Conservation (phyloP, 2,797 vertebrate genomes). For the Morelia viridis region DNA sequence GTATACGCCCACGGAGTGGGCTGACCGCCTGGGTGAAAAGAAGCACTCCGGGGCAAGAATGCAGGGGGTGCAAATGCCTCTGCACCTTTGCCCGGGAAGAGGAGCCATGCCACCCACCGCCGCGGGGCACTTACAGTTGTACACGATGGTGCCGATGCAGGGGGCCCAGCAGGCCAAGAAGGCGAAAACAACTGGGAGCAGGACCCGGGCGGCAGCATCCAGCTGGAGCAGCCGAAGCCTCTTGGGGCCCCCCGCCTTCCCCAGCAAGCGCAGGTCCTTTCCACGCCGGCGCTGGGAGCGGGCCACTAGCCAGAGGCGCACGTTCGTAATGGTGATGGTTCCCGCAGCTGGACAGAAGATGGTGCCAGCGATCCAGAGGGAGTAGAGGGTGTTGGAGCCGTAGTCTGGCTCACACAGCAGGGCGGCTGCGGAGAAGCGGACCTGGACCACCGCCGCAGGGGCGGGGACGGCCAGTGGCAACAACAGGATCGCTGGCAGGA, state of each 20-base stretch:
- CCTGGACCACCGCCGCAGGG: conserved; percentile 77
- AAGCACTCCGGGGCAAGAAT: neutral
- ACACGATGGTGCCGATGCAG: conserved; percentile 82
- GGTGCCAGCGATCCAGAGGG: conserved; percentile 75
- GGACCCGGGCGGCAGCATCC: conserved; percentile 74
- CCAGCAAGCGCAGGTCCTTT: neutral
- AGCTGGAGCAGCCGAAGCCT: conserved; percentile 62
- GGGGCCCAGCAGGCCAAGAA: conserved; percentile 86
- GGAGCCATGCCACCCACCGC: too few relatives aligned
- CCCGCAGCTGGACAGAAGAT: conserved; percentile 85
- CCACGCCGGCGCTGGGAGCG: conserved; percentile 76
- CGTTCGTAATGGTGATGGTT: conserved; percentile 81
- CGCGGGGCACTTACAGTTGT: conserved; percentile 76
- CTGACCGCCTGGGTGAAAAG: neutral
- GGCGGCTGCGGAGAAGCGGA: conserved; percentile 82
- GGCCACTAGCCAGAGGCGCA: conserved; percentile 82
- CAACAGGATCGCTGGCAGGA: conserved; percentile 77
- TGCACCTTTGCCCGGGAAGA: neutral
- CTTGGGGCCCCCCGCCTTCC: neutral
- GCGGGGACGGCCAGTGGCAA: conserved; percentile 77
- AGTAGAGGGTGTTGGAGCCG: conserved; percentile 79
- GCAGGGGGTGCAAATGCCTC: neutral
- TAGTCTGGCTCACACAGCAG: conserved; percentile 85
- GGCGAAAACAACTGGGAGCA: conserved; percentile 81
- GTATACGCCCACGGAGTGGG: neutral